Base-by-base conservation (phyloP, 2,113 vertebrate species). In the Macaca mulatta region DNA sequence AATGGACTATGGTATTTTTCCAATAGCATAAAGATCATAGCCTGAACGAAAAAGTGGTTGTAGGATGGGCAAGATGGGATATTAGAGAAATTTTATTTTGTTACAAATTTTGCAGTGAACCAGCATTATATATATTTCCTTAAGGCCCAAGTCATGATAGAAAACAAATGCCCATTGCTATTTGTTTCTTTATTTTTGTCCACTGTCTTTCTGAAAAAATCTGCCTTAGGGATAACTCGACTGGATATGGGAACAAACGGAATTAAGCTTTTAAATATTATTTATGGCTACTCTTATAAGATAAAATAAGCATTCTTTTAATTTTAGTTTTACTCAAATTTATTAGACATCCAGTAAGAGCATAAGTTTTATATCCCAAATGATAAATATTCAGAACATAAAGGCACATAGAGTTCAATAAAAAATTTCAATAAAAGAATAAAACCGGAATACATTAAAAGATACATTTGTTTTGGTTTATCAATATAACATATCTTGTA, bases 391-490 rank as follows among this genome's bases (percentile, higher is more conserved):
- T 89, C 12, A 83, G 43, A 79, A 89, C n/a, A 81, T 3, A 23
- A 16, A 17, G 20, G 3, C 1, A n/a, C 40, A 10, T 13, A 40
- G 9, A n/a, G 5, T 48, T 75, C 14, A 69, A 8, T 74, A n/a
- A 88, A 74, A 82, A 61, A 86, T 90, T 43, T 93, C 30, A 90
- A 45, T 69, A 74, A 40, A 75, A 92, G 9, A 80, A 30, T 64
- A 25, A 67, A 64, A 30, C 27, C 2, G 30, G 4, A 48, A 86
- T 64, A 55, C 6, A 9, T 59, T 45, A 40, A 67, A 22, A 61
- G 3, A 79, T 8, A 20, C 32, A 30, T 79, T 83, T 93, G 18
- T 79, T 79, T 84, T 83, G 32, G 48, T 57, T 93, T 81, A 67
- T 40, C 52, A 82, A 23, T 86, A 50, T 11, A 52, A 18, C 2